A percentile compares a stretch with the other conserved stretches of the same genome.
phyloP scores from a whole-genome alignment of 2,797 vertebrate species.

The Acanthurus tractus region DNA sequence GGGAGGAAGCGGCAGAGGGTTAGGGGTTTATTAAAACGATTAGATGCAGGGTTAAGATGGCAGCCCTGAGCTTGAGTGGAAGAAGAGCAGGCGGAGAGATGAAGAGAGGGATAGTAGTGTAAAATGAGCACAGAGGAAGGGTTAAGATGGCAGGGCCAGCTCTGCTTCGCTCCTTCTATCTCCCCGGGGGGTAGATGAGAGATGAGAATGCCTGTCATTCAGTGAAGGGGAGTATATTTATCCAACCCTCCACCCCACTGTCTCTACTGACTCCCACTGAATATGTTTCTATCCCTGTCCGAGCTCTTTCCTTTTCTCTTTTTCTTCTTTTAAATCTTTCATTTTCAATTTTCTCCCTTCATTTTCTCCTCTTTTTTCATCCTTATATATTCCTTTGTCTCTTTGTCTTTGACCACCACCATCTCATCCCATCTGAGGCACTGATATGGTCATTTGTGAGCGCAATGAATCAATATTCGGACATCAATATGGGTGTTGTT shows the following conservation, averaged over 20 bases:
- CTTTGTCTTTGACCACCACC: slow-evolving; percentile 16
- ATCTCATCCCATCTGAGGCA: background rate
- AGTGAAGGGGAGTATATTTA: slow-evolving; percentile 73
- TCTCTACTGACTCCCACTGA: slow-evolving; percentile 47
- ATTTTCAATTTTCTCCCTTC: slow-evolving; percentile 45
- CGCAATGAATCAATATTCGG: background rate
- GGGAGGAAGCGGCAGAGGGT: slow-evolving; percentile 15
- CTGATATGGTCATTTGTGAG: slow-evolving; percentile 5
- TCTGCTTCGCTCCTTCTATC: slow-evolving; percentile 44
- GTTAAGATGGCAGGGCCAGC: slow-evolving; percentile 69
- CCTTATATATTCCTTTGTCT: slow-evolving; percentile 3
- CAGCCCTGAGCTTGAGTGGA: slow-evolving; percentile 32
- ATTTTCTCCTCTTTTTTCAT: background rate
- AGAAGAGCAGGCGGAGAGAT: slow-evolving; percentile 36
- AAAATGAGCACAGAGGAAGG: slow-evolving; percentile 68
- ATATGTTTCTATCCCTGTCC: slow-evolving; percentile 34
- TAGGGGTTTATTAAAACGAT: slow-evolving; percentile 61
- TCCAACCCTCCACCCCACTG: slow-evolving; percentile 55
- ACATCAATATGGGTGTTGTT: slow-evolving; percentile 5
- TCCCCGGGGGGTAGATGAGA: slow-evolving; percentile 68
- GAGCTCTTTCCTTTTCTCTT: slow-evolving; percentile 24
- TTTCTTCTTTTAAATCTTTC: slow-evolving; percentile 54
- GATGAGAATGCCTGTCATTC: slow-evolving; percentile 75
- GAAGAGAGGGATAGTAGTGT: slow-evolving; percentile 43
- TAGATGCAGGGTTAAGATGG: slow-evolving; percentile 60